These are phyloP conservation scores for Penaeus vannamei DNA, from an alignment of 1,140 invertebrate species.

Conservation along the genomic window DNA sequence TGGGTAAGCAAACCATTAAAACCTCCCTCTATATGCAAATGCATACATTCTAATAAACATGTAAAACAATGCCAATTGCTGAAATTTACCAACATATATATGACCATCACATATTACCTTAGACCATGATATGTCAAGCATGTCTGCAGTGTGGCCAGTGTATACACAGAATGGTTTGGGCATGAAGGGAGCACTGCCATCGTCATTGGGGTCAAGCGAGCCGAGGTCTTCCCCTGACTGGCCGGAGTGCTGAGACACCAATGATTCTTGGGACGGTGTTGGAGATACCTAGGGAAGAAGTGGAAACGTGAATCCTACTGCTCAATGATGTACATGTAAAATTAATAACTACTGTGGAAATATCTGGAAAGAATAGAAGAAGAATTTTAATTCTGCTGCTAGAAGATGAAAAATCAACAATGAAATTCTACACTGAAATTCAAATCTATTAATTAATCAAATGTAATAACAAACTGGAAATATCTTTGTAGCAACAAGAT, in stretches of 20 bases:
- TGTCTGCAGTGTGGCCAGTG: conserved; percentile 94
- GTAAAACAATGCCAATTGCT: neutral
- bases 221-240: conserved; percentile 73
- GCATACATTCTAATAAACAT: neutral
- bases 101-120: conserved; percentile 75
- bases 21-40: neutral
- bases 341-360: neutral
- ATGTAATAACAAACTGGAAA: too few relatives aligned
- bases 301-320: neutral
- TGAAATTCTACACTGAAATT: too few relatives aligned
- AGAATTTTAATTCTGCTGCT: too few relatives aligned
- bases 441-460: too few relatives aligned
- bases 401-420: too few relatives aligned
- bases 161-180: conserved; percentile 95
- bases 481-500: too few relatives aligned
- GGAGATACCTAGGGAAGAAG: conserved; percentile 79
- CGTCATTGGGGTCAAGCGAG: conserved; percentile 69
- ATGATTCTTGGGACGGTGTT: conserved; percentile 89
- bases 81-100: neutral
- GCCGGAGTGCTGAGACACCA: conserved; percentile 83
- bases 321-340: neutral
- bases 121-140: conserved; percentile 97
- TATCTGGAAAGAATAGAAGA: neutral
- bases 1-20: neutral
- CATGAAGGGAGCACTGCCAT: conserved; percentile 84